These are phyloP conservation scores for Drosophila anceps DNA, from an alignment of 2,888 invertebrate species.

Conservation along the genomic window DNA sequence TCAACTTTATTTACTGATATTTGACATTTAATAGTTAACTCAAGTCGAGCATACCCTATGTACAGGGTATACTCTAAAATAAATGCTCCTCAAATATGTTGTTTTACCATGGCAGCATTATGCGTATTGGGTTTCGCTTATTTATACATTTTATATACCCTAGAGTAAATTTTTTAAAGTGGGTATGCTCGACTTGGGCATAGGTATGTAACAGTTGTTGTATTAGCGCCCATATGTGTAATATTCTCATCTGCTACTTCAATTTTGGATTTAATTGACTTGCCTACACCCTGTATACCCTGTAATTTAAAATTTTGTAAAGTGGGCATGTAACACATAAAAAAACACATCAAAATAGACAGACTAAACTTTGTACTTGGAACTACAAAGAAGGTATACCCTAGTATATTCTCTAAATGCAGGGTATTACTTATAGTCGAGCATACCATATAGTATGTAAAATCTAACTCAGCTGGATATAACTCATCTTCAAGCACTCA, in stretches of 20 bases:
- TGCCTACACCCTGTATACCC: background rate
- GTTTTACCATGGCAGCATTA: no score
- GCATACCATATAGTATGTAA: background rate
- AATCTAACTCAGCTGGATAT: no score
- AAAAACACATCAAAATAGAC: no score
- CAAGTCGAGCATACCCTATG: background rate
- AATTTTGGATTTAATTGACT: background rate
- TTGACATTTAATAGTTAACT: background rate
- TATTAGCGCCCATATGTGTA: no score
- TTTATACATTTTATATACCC: no score
- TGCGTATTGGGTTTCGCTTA: no score
- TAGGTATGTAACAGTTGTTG: background rate
- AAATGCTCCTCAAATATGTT: no score
- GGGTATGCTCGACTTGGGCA: background rate
- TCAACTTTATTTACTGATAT: background rate
- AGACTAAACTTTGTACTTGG: no score
- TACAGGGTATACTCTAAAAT: background rate
- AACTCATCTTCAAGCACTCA: no score
- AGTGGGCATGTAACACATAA: background rate
- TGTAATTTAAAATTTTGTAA: background rate
- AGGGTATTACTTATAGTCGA: background rate
- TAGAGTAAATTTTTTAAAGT: background rate
- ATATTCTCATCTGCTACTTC: no score
- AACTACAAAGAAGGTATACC: no score
- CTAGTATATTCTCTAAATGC: no score